Percentiles rank a stretch among this genome's conserved stretches.
phyloP scores from a whole-genome alignment of 2,888 invertebrate genomes.

The Deladenus siricidicola region DNA sequence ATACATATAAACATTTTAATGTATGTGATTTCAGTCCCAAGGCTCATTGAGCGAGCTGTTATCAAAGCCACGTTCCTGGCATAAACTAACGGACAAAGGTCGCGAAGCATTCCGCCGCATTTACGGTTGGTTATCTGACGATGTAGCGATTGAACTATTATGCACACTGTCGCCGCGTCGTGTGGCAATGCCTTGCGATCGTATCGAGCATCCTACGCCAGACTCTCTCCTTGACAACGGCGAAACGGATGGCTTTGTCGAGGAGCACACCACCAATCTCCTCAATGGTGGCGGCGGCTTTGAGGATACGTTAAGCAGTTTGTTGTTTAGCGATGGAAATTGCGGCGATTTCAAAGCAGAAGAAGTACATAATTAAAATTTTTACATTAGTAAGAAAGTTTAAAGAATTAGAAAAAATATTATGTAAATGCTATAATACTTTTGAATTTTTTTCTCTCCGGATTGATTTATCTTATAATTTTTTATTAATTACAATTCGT shows the following conservation, averaged over 20 bases:
- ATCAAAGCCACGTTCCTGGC: slow-evolving; percentile 98
- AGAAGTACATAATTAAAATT: too few relatives aligned
- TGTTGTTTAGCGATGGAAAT: too few relatives aligned
- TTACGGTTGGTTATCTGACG: slow-evolving; percentile 98
- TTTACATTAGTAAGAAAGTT: too few relatives aligned
- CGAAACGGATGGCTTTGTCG: slow-evolving; percentile 7
- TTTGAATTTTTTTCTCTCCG: too few relatives aligned
- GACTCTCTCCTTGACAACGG: slow-evolving; percentile 31
- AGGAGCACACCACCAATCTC: too few relatives aligned
- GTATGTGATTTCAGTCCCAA: slow-evolving; percentile 59
- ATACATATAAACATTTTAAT: neutral
- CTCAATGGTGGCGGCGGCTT: neutral
- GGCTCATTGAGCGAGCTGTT: slow-evolving; percentile 95
- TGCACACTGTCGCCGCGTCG: slow-evolving; percentile 68
- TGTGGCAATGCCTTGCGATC: slow-evolving; percentile 31
- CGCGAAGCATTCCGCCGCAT: slow-evolving; percentile 97
- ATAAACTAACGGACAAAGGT: slow-evolving; percentile 97
- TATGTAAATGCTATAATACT: too few relatives aligned
- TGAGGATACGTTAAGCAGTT: too few relatives aligned
- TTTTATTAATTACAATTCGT: too few relatives aligned
- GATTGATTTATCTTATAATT: too few relatives aligned
- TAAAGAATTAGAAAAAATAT: too few relatives aligned
- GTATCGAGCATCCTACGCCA: slow-evolving; percentile 46
- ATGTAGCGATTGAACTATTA: slow-evolving; percentile 87
- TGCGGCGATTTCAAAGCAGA: too few relatives aligned